A percentile compares a stretch with the other conserved stretches of the same genome.
Conservation (phyloP, 1,140 invertebrate species). For the Drosophila pandora region DNA sequence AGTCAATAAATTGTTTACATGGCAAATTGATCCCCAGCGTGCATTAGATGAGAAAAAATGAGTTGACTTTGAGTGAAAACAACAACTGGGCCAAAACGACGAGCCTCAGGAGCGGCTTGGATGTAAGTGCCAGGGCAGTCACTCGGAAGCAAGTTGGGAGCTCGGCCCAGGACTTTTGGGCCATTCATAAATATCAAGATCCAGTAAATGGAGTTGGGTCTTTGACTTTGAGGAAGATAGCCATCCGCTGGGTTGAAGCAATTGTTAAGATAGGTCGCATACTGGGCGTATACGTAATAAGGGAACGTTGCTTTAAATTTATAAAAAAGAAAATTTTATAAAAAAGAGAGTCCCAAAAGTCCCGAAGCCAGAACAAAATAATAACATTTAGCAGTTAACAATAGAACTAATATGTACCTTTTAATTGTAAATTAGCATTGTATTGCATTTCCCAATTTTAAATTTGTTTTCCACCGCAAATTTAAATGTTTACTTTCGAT, state of each 20-base stretch:
- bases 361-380: no score
- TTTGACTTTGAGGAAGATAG: constrained; percentile 15
- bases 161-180: constrained; percentile 22
- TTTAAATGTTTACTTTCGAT: background rate
- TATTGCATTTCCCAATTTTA: no score
- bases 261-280: constrained; percentile 22
- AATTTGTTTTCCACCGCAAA: no score
- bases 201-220: constrained; percentile 3
- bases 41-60: constrained; percentile 83
- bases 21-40: constrained; percentile 81
- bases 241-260: constrained; percentile 4
- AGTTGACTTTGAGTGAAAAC: constrained; percentile 75
- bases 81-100: constrained; percentile 24
- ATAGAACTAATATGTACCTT: no score
- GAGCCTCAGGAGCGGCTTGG: constrained; percentile 4
- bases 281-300: constrained; percentile 4
- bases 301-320: no score
- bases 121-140: constrained; percentile 8
- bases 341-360: no score
- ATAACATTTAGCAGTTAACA: no score
- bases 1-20: constrained; percentile 83
- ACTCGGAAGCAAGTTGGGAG: constrained; percentile 7
- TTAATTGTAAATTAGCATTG: no score
- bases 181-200: constrained; percentile 43
- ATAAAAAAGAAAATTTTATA: no score